These are phyloP conservation scores for Tiliacea citrago DNA, from an alignment of 2,888 invertebrate genomes.

Conservation along the genomic window DNA sequence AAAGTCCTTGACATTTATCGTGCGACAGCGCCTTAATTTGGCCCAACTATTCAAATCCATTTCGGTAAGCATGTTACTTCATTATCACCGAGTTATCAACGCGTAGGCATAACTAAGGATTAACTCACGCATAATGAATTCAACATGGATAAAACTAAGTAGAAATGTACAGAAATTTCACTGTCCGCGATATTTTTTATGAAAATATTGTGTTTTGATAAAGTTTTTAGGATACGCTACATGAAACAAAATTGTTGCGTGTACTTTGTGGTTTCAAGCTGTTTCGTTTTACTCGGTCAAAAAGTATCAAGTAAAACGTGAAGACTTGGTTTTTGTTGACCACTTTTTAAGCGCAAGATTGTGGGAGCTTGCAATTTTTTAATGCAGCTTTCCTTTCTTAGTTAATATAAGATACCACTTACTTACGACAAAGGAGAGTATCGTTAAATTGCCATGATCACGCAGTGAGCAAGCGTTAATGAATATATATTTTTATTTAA, in stretches of 20 bases:
- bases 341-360: not conserved
- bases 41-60: conserved; percentile 25
- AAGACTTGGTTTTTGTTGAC: not conserved
- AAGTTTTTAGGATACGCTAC: not conserved
- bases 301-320: too few species aligned
- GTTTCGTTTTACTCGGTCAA: not conserved
- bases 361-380: not conserved
- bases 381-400: too few species aligned
- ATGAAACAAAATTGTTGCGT: not conserved
- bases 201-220: too few species aligned
- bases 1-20: conserved; percentile 7
- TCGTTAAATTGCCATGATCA: not conserved
- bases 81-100: conserved; percentile 50
- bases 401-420: too few species aligned
- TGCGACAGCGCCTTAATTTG: not conserved
- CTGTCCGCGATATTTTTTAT: not conserved
- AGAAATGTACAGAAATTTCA: conserved; percentile 33
- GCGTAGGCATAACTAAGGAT: conserved; percentile 46
- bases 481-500: too few species aligned
- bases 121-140: conserved; percentile 36
- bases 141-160: conserved; percentile 2
- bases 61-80: conserved; percentile 33
- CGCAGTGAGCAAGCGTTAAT: too few species aligned
- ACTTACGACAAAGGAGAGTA: too few species aligned
- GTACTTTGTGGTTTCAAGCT: not conserved